Evolutionary conservation across 2,113 vertebrate genomes (phyloP).

Genomic region (Cyprinodon tularosa): DNA sequence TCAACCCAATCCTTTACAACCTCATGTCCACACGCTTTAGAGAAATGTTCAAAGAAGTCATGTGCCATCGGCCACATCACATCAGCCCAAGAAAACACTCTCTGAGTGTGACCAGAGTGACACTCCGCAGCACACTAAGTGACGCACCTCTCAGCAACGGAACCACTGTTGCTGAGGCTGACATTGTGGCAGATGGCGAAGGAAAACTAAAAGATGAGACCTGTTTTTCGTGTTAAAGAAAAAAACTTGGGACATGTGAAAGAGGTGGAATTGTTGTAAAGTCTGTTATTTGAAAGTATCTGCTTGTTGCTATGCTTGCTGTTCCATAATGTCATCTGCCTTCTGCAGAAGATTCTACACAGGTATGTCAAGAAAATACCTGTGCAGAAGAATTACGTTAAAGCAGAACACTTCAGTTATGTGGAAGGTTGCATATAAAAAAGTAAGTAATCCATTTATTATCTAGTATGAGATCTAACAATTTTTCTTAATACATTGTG

Average conservation of each 20-base stretch:
- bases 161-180: conserved; percentile 34
- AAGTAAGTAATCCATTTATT: too few species aligned
- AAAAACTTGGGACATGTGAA: conserved; percentile 1
- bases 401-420: conserved; percentile 4
- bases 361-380: conserved; percentile 17
- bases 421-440: not conserved
- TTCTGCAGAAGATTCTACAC: conserved; percentile 5
- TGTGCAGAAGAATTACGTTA: conserved; percentile 10
- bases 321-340: conserved; percentile 6
- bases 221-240: conserved; percentile 52
- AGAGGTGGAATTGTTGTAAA: not conserved
- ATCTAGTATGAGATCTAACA: too few species aligned
- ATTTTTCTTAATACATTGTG: not conserved
- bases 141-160: conserved; percentile 73
- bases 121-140: conserved; percentile 83
- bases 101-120: conserved; percentile 81
- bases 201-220: conserved; percentile 28
- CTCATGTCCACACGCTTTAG: conserved; percentile 94
- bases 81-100: conserved; percentile 65
- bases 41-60: conserved; percentile 91
- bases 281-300: not conserved
- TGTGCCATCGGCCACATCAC: conserved; percentile 71
- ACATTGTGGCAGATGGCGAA: conserved; percentile 60
- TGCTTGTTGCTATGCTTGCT: conserved; percentile 1
- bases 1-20: conserved; percentile 94